Base-by-base conservation (phyloP, 1,140 invertebrate genomes). In the Pogonomyrmex barbatus region DNA sequence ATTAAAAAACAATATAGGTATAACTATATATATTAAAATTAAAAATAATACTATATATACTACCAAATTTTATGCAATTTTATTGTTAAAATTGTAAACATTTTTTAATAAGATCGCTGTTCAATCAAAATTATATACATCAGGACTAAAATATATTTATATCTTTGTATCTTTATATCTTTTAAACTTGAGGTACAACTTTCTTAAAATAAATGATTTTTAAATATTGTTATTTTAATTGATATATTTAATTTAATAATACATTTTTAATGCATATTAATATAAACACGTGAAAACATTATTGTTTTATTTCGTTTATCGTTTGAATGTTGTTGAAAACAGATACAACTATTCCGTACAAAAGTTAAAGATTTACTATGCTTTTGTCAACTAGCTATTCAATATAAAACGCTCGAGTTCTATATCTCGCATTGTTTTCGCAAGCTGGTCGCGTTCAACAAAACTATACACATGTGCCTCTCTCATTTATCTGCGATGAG, bases 401-500 rank as follows among this genome's bases (percentile, higher is more conserved):
- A 73, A 8, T 58, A 73, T 47, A 47, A 73, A 36, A 65, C 12
- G 5, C 45, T 67, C n/a, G 9, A 67, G 33, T 52, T 65, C 58
- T 54, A 82, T 82, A 73, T 45, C 30, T 47, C 24, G 30, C 30
- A 82, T 73, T 73, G 54, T 82, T 82, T 73, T 24, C 30, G 24
- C 24, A 24, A 73, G 39, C 8, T 60, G 14, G 17, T 12, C 24
- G 24, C 4, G 24, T 60, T 24, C 52, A 73, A 42, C 9, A 36
- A 68, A 79, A 68, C 36, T 68, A 33, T 30, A 56, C 42, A 4
- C 12, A 50, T 56, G 10, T 39, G 54, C 4, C 1, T 58, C 45
- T 71, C 52, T 82, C 54, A 82, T 82, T 81, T 73, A 60, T 73
- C 17, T 73, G 24, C 42, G 65, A 47, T 39, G 12, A 71, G 52